Evolutionary conservation across 2,797 vertebrate genomes (phyloP), one percentile per base, ranked within the genome.

Genomic region (Lepus oiostolus): DNA sequence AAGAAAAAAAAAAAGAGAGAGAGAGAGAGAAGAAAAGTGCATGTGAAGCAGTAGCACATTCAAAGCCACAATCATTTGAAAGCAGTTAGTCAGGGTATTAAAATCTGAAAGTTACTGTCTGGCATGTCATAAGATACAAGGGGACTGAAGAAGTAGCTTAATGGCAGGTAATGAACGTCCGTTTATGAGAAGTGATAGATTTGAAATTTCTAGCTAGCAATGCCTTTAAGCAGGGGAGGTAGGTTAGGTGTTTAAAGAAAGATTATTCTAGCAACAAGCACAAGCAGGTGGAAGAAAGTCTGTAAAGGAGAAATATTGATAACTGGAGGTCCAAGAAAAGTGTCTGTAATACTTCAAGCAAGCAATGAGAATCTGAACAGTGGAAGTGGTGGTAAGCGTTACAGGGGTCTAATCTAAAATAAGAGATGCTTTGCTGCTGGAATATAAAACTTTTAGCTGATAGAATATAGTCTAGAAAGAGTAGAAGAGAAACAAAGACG

Each of bases 81-180:
- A 80, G 7, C 32, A 63, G 85, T 92, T 47, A 50, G 68, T 75
- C 54, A 72, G 12, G 2, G 26, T 50, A 87, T 80, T 62, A 9
- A 54, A 80, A 89, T 70, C 28, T 68, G 79, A 92, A 82, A 32
- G 3, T 47, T 75, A 58, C 50, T 84, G 22, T 54, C 47, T 79
- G 21, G 65, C 70, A 21, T 90, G 32, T 75, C 16, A 95, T 60
- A 89, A 88, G 24, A 76, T 35, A 82, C 24, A 95, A 1, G 62
- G 50, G 65, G 17, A 28, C 26, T 35, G 3, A 62, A 79, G 13
- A 63, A 74, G 5, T 28, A 72, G 5, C 63, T 62, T 72, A 42
- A 88, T 47, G 85, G 52, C 14, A 83, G 7, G 12, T 90, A 74
- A 35, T 12, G 47, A 86, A 79, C 13, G 7, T 1, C 75, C n/a